Conservation (phyloP, 2,888 invertebrate genomes). For the Synergus umbraculus region DNA sequence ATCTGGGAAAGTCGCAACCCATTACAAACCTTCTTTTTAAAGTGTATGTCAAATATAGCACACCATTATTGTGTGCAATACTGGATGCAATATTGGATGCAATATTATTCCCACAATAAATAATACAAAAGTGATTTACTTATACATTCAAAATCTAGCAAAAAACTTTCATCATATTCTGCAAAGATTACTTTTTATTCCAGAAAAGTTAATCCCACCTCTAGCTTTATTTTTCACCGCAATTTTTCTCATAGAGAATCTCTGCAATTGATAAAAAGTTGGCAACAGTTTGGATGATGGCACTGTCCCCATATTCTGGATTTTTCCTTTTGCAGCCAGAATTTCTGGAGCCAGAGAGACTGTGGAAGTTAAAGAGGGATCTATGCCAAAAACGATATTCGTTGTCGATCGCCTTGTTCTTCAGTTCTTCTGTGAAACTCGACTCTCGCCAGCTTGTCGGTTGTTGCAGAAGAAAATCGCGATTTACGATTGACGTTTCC, state of each 20-base stretch:
- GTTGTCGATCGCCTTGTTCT: not conserved
- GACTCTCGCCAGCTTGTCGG: conserved; percentile 40
- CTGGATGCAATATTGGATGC: too few relatives aligned
- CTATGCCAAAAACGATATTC: conserved; percentile 48
- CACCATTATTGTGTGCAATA: not conserved
- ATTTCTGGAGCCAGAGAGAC: conserved; percentile 23
- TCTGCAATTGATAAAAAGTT: conserved; percentile 23
- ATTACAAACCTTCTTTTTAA: not conserved
- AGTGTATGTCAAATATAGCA: not conserved
- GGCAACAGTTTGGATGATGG: conserved; percentile 14
- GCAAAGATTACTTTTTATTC: not conserved
- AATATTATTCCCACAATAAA: not conserved
- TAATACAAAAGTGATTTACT: not conserved
- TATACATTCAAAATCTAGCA: not conserved
- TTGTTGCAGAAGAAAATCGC: conserved; percentile 45
- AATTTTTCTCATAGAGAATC: not conserved
- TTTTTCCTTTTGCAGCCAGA: conserved; percentile 9
- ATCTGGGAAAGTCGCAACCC: not conserved
- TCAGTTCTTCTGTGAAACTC: conserved; percentile 5
- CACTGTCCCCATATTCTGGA: conserved; percentile 1
- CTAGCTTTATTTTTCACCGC: not conserved
- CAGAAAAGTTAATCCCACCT: not conserved
- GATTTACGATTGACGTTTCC: conserved; percentile 56
- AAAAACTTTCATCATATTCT: not conserved
- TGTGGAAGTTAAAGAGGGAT: conserved; percentile 1